phyloP scores from a whole-genome alignment of 1,140 invertebrate genomes.

The Ceratina calcarata region DNA sequence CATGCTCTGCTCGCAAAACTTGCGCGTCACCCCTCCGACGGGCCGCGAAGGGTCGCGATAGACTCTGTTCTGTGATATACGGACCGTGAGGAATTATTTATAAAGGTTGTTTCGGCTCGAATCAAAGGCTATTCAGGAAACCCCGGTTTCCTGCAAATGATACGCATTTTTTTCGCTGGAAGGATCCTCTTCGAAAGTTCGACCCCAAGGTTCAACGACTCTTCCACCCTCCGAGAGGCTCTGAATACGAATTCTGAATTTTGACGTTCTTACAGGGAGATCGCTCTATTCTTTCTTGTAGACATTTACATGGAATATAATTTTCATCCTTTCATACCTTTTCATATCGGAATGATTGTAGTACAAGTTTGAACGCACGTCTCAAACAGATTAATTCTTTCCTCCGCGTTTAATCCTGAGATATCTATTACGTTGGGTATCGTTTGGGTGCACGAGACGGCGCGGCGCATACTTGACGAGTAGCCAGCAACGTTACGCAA shows the following conservation, averaged over 20 bases:
- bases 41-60: constrained; percentile 4
- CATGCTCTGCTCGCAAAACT: constrained; percentile 40
- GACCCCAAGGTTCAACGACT: constrained; percentile 36
- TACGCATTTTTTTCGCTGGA: constrained; percentile 36
- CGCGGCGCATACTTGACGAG: too few species aligned
- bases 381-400: too few species aligned
- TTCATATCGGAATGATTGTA: too few species aligned
- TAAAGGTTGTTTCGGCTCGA: constrained; percentile 32
- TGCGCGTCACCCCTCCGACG: constrained; percentile 23
- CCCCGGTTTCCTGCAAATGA: constrained; percentile 45
- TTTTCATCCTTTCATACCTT: too few species aligned
- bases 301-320: too few species aligned
- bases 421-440: too few species aligned
- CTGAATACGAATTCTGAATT: constrained; percentile 14
- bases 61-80: not conserved
- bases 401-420: too few species aligned
- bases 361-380: too few species aligned
- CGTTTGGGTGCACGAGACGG: too few species aligned
- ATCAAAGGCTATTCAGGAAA: constrained; percentile 32
- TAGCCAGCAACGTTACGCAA: too few species aligned
- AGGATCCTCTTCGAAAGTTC: not conserved
- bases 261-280: too few species aligned
- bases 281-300: too few species aligned
- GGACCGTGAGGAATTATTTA: constrained; percentile 53
- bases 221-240: not conserved